Evolutionary conservation across 2,888 invertebrate genomes (phyloP).

Genomic region (Neoscelio sp.): DNA sequence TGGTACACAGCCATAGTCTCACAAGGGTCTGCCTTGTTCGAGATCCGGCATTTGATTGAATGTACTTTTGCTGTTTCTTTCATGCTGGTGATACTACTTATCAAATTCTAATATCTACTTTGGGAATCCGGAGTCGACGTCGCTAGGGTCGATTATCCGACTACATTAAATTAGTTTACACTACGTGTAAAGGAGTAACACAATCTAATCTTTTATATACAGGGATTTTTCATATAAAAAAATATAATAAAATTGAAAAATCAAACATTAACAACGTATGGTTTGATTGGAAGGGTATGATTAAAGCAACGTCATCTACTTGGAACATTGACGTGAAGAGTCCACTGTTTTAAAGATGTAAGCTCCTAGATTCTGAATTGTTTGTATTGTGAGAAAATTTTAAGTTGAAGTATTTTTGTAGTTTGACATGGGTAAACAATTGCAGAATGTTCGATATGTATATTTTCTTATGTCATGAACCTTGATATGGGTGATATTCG

Average conservation of each 20-base stretch:
- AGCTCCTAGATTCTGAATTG: background rate
- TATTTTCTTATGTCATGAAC: background rate
- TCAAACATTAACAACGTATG: slow-evolving; percentile 30
- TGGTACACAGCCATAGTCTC: slow-evolving; percentile 50
- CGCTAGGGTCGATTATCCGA: slow-evolving; percentile 48
- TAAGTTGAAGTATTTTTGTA: background rate
- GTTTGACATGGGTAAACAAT: slow-evolving; percentile 1
- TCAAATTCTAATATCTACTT: slow-evolving; percentile 18
- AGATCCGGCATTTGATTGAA: slow-evolving; percentile 28
- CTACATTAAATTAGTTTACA: slow-evolving; percentile 40
- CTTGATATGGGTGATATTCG: background rate
- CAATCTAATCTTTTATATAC: slow-evolving; percentile 27
- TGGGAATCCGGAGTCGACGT: slow-evolving; percentile 35
- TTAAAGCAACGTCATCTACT: slow-evolving; percentile 45
- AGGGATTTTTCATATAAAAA: slow-evolving; percentile 1
- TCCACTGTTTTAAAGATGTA: slow-evolving; percentile 61
- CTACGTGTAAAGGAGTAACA: slow-evolving; percentile 16
- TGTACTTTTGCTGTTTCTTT: slow-evolving; percentile 28
- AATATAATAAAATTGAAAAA: background rate
- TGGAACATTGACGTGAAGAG: slow-evolving; percentile 41
- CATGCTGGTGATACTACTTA: slow-evolving; percentile 26
- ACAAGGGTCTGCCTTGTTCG: slow-evolving; percentile 67
- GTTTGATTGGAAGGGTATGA: slow-evolving; percentile 9
- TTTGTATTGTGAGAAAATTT: background rate
- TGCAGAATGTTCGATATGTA: slow-evolving; percentile 3